Evolutionary conservation across 2,888 invertebrate genomes (phyloP).

Genomic region (Rhagium mordax): DNA sequence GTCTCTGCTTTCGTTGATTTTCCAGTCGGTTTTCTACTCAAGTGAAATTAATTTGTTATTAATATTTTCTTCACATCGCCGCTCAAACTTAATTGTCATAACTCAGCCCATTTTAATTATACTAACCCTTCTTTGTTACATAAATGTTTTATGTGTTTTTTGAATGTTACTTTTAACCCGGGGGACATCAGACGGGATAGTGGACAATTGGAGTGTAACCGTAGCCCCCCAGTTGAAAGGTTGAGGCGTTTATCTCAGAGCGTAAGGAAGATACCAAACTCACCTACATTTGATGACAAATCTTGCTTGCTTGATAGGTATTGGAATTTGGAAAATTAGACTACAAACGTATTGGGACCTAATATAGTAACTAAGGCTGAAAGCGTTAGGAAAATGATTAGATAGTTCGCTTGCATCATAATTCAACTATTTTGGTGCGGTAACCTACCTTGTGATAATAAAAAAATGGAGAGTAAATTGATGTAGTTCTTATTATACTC

Average conservation of each 20-base stretch:
- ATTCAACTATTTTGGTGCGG: background rate
- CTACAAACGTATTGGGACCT: conserved; percentile 15
- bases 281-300: conserved; percentile 51
- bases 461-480: too few relatives aligned
- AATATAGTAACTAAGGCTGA: background rate
- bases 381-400: background rate
- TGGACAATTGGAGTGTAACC: conserved; percentile 50
- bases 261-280: conserved; percentile 50
- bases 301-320: conserved; percentile 58
- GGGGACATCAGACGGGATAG: conserved; percentile 52
- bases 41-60: background rate
- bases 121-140: conserved; percentile 39
- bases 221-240: conserved; percentile 46
- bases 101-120: background rate
- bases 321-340: conserved; percentile 15
- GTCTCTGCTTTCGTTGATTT: background rate
- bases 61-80: background rate
- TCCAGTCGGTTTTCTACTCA: background rate
- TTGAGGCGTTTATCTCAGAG: conserved; percentile 51
- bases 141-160: conserved; percentile 44
- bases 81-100: background rate
- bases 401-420: conserved; percentile 3
- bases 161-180: conserved; percentile 34
- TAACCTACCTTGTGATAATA: too few relatives aligned
- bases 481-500: too few relatives aligned